Evolutionary conservation across 2,797 vertebrate species (phyloP).

Genomic region (Liparis tanakae): DNA sequence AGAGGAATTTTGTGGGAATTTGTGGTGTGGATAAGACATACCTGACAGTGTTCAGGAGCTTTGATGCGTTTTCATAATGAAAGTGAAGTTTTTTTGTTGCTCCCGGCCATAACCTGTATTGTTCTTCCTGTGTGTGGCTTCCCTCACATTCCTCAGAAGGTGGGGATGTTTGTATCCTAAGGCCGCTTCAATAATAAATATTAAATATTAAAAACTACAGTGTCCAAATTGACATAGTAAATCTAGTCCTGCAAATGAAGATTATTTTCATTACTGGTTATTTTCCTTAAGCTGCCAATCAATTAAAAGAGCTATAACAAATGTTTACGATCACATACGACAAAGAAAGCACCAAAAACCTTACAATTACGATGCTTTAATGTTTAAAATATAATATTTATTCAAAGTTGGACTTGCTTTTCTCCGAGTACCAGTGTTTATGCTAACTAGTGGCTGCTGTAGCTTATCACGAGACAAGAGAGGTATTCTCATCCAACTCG

Average conservation of each 20-base stretch:
- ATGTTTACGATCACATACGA: not conserved
- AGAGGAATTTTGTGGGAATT: slow-evolving; percentile 26
- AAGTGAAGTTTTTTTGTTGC: slow-evolving; percentile 37
- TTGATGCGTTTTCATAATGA: slow-evolving; percentile 22
- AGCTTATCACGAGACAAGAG: not conserved
- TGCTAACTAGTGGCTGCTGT: not conserved
- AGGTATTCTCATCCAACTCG: not conserved
- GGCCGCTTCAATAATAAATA: not conserved
- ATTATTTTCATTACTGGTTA: not conserved
- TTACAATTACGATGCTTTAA: no score
- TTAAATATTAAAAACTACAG: not conserved
- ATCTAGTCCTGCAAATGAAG: not conserved
- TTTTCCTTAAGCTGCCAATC: not conserved
- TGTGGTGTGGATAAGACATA: not conserved
- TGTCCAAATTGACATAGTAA: not conserved
- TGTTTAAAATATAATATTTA: no score
- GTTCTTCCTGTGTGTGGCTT: slow-evolving; percentile 70
- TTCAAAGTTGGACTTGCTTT: no score
- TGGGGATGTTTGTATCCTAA: slow-evolving; percentile 49
- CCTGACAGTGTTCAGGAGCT: not conserved
- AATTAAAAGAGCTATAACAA: not conserved
- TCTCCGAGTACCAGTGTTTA: not conserved
- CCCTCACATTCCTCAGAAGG: slow-evolving; percentile 67
- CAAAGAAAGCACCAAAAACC: not conserved
- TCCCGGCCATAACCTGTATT: slow-evolving; percentile 76